Evolutionary conservation across 2,888 invertebrate species (phyloP).

Genomic region (Leistus spinibarbis): DNA sequence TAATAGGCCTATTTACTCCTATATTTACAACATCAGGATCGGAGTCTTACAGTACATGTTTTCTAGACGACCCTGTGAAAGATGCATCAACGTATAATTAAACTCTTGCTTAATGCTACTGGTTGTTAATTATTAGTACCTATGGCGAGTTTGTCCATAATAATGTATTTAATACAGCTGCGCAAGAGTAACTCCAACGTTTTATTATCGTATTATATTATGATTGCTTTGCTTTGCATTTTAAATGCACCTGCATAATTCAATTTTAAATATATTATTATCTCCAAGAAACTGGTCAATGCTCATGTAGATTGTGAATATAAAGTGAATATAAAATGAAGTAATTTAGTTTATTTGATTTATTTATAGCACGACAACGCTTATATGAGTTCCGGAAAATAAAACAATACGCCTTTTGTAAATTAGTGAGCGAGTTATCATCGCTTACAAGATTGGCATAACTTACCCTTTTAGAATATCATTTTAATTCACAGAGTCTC

Average conservation of each 20-base stretch:
- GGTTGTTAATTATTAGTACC: conserved; percentile 35
- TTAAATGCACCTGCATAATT: conserved; percentile 9
- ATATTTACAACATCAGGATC: not conserved
- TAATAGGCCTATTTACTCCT: not conserved
- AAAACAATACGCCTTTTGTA: too few species aligned
- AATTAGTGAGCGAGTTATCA: too few species aligned
- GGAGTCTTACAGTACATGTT: not conserved
- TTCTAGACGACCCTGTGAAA: not conserved
- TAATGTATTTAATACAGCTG: conserved; percentile 35
- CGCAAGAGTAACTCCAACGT: conserved; percentile 11
- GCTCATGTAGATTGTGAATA: too few species aligned
- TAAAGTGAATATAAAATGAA: too few species aligned
- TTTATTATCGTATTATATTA: conserved; percentile 34
- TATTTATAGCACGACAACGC: too few species aligned
- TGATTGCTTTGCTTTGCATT: conserved; percentile 27
- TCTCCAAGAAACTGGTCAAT: too few species aligned
- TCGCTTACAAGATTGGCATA: too few species aligned
- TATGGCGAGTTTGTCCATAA: conserved; percentile 14
- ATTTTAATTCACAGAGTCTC: too few species aligned
- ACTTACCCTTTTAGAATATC: too few species aligned
- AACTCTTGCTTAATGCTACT: conserved; percentile 28
- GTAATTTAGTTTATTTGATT: too few species aligned
- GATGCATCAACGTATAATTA: conserved; percentile 20
- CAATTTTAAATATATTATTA: not conserved
- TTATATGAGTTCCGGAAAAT: too few species aligned